phyloP scores from a whole-genome alignment of 2,888 invertebrate species.

The Dilophus febrilis region DNA sequence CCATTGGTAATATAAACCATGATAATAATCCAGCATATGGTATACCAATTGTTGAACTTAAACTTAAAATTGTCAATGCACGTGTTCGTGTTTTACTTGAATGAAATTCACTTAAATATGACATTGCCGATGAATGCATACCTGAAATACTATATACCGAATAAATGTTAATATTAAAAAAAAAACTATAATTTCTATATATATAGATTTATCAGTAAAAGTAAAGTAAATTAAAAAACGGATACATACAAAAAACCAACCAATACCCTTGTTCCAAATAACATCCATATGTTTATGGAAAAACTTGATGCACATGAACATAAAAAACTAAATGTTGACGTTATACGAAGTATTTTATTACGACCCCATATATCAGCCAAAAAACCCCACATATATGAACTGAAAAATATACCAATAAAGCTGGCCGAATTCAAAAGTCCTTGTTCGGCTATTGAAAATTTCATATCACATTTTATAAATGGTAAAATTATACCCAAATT shows the following conservation, averaged over 20 bases:
- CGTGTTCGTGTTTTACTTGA: slow-evolving; percentile 31
- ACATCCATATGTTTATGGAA: slow-evolving; percentile 38
- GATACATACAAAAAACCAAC: slow-evolving; percentile 38
- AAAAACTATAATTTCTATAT: too few species aligned
- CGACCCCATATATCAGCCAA: slow-evolving; percentile 60
- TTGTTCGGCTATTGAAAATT: slow-evolving; percentile 39
- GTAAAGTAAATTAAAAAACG: too few species aligned
- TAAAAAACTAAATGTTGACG: slow-evolving; percentile 34
- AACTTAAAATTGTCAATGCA: slow-evolving; percentile 38
- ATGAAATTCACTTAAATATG: slow-evolving; percentile 42
- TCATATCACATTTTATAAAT: slow-evolving; percentile 29
- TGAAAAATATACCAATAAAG: slow-evolving; percentile 49
- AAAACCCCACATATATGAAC: slow-evolving; percentile 65
- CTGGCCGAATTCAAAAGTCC: slow-evolving; percentile 47
- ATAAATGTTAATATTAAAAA: too few species aligned
- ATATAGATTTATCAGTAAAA: too few species aligned
- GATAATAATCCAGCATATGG: slow-evolving; percentile 39
- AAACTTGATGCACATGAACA: slow-evolving; percentile 40
- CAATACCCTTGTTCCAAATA: slow-evolving; percentile 42
- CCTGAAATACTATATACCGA: slow-evolving; percentile 24
- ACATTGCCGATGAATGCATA: slow-evolving; percentile 38
- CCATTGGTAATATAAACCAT: slow-evolving; percentile 47
- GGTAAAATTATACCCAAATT: too few species aligned
- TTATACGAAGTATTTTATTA: slow-evolving; percentile 36
- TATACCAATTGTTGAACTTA: slow-evolving; percentile 22